Evolutionary conservation across 2,888 invertebrate species (phyloP).

Genomic region (Xanthorhoe spadicearia): DNA sequence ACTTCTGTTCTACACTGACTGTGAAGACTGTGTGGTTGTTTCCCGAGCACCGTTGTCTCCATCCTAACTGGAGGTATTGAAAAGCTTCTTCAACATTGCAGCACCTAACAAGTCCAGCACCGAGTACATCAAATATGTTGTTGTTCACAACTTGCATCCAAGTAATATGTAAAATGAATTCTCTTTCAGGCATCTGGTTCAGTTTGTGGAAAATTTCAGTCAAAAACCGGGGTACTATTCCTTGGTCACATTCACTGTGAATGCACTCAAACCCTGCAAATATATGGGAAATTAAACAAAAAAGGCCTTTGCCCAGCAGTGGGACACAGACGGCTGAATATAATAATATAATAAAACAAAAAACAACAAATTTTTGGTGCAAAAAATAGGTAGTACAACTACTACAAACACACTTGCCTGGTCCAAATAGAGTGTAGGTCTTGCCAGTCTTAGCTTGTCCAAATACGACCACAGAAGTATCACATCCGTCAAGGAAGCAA

Average conservation of each 20-base stretch:
- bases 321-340: too few relatives aligned
- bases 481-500: constrained; percentile 89
- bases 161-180: constrained; percentile 87
- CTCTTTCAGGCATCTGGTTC: constrained; percentile 86
- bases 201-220: constrained; percentile 89
- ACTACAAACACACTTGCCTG: constrained; percentile 76
- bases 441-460: constrained; percentile 89
- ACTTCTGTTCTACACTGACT: constrained; percentile 90
- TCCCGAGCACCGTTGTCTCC: constrained; percentile 84
- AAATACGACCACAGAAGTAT: constrained; percentile 89
- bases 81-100: constrained; percentile 89
- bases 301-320: too few relatives aligned
- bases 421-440: constrained; percentile 89
- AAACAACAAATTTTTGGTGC: too few relatives aligned
- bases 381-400: too few relatives aligned
- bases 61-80: constrained; percentile 88
- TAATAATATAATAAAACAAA: too few relatives aligned
- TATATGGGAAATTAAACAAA: not conserved
- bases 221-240: constrained; percentile 89
- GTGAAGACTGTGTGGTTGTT: constrained; percentile 89
- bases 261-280: constrained; percentile 80
- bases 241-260: constrained; percentile 88
- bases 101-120: constrained; percentile 81
- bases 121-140: constrained; percentile 85
- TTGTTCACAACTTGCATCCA: constrained; percentile 90